Evolutionary conservation across 2,113 vertebrate genomes (phyloP).

Genomic region (Marcusenius ussheri): DNA sequence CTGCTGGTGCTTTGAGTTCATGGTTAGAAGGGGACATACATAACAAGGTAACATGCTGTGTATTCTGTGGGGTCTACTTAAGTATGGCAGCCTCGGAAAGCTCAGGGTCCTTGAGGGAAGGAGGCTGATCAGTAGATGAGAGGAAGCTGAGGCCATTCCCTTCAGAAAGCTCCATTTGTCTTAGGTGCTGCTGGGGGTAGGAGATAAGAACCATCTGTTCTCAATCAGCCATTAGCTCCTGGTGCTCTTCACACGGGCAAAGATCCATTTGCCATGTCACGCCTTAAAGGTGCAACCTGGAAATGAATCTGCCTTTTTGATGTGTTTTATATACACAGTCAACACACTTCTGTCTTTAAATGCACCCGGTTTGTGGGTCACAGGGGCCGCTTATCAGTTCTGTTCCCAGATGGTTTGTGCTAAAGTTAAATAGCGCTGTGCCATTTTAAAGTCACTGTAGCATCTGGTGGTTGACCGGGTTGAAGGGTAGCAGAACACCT

Average conservation of each 20-base stretch:
- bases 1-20: neutral
- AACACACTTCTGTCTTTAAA: neutral
- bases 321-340: neutral
- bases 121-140: neutral
- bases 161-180: neutral
- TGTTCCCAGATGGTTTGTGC: neutral
- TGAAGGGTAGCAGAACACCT: neutral
- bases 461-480: neutral
- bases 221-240: neutral
- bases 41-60: neutral
- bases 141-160: neutral
- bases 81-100: neutral
- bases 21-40: neutral
- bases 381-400: neutral
- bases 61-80: neutral
- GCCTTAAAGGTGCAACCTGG: neutral
- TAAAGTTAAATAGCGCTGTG: neutral
- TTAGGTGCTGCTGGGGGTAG: neutral
- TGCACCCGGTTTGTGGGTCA: neutral
- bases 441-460: neutral
- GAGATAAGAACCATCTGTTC: neutral
- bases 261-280: neutral
- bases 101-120: neutral
- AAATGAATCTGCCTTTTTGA: neutral
- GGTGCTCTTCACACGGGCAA: neutral